These are phyloP conservation scores for Lacerta agilis DNA, from an alignment of 2,797 vertebrate genomes.

Conservation along the genomic window DNA sequence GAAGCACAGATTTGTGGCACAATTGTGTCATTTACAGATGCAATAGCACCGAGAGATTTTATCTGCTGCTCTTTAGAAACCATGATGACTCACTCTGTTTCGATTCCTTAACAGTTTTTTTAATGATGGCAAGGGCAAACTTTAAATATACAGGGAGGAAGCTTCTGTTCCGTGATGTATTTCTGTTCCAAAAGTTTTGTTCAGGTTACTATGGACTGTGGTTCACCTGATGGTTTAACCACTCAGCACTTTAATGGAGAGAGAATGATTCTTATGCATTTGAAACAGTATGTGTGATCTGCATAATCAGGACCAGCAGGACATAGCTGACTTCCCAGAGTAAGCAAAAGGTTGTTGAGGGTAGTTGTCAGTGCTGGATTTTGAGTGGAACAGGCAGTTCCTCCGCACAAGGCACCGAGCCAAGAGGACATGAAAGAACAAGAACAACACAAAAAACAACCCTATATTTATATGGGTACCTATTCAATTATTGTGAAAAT, in stretches of 20 bases:
- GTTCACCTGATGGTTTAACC: background rate
- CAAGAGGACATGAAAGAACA: background rate
- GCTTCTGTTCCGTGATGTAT: background rate
- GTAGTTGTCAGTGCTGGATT: too few relatives aligned
- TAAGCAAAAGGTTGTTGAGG: too few relatives aligned
- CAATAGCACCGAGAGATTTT: background rate
- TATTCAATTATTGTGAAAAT: too few relatives aligned
- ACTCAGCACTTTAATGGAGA: background rate
- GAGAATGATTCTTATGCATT: background rate
- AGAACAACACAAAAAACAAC: background rate
- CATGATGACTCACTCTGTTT: background rate
- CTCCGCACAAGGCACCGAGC: background rate
- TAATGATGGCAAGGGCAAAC: background rate
- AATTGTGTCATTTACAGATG: too few relatives aligned
- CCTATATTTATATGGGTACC: too few relatives aligned
- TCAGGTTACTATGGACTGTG: background rate
- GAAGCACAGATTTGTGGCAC: background rate
- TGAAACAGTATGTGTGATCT: too few relatives aligned
- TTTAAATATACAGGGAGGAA: slow-evolving; percentile 39
- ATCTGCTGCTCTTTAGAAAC: background rate
- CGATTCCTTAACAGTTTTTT: rapidly evolving
- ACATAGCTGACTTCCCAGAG: too few relatives aligned
- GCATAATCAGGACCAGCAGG: background rate
- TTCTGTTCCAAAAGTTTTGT: background rate
- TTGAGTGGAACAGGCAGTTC: background rate